Conservation (phyloP, 2,797 vertebrate species). For the Hirundo rustica region DNA sequence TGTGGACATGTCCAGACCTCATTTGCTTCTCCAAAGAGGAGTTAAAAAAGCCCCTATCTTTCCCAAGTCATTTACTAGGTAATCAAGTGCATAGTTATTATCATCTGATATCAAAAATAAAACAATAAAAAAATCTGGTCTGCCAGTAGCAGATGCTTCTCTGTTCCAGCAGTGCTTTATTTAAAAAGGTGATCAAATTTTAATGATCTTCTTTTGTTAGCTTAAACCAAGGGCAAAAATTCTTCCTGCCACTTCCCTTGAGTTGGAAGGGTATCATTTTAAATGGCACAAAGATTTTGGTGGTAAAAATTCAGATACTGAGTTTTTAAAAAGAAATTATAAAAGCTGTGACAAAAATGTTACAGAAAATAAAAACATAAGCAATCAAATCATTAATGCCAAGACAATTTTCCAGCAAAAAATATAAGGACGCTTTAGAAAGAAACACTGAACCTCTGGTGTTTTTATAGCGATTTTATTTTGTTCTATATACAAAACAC, state of each 20-base stretch:
- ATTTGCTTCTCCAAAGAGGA: neutral
- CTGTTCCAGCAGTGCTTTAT: neutral
- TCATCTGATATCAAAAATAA: neutral
- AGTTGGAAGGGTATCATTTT: neutral
- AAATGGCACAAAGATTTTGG: neutral
- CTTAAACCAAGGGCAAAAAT: constrained; percentile 36
- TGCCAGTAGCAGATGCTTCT: neutral
- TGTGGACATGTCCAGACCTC: neutral
- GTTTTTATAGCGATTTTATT: neutral
- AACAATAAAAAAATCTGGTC: neutral
- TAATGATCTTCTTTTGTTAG: constrained; percentile 15
- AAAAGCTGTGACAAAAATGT: neutral
- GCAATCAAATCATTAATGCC: neutral
- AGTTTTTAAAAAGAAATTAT: neutral
- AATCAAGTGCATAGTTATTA: neutral
- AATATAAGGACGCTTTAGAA: neutral
- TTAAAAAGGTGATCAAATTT: constrained; percentile 24
- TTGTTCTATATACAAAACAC: neutral
- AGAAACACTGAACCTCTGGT: neutral
- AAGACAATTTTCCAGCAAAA: neutral
- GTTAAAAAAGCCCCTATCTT: neutral
- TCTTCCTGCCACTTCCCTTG: neutral
- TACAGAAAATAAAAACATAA: neutral
- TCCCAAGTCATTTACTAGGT: neutral
- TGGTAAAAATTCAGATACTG: neutral